Evolutionary conservation across 2,888 invertebrate species (phyloP).

Genomic region (Amphipyra berbera): DNA sequence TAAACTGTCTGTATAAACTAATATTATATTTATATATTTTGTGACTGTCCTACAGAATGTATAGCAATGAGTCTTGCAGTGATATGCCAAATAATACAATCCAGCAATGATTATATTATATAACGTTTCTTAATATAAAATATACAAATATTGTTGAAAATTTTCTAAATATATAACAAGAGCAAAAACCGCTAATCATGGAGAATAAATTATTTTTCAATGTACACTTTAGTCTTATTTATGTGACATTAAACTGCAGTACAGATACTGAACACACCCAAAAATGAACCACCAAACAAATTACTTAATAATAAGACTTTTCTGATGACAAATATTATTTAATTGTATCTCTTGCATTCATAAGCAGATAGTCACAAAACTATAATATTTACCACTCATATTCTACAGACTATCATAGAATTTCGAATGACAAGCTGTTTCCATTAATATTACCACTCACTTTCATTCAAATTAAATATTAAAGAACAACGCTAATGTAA

Average conservation of each 20-base stretch:
- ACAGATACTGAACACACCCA: conserved; percentile 16
- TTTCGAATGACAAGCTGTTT: background rate
- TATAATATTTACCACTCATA: too few relatives aligned
- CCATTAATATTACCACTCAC: background rate
- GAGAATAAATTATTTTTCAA: conserved; percentile 89
- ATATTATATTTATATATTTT: conserved; percentile 75
- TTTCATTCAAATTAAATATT: conserved; percentile 11
- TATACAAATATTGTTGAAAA: conserved; percentile 89
- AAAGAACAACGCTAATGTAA: background rate
- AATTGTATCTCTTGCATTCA: conserved; percentile 13
- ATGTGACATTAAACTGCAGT: conserved; percentile 17
- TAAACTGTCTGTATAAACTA: conserved; percentile 50
- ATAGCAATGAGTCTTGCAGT: conserved; percentile 82
- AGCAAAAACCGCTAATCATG: conserved; percentile 86
- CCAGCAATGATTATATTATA: conserved; percentile 86
- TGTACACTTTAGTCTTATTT: conserved; percentile 79
- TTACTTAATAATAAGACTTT: background rate
- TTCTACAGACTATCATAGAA: background rate
- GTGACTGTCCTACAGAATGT: conserved; percentile 74
- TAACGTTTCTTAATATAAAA: conserved; percentile 86
- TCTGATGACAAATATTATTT: conserved; percentile 5
- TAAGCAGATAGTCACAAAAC: conserved; percentile 25
- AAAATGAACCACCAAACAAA: conserved; percentile 2
- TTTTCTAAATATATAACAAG: conserved; percentile 89
- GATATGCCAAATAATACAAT: conserved; percentile 88